Conservation (phyloP, 2,888 invertebrate species). For the Sepiola atlantica region DNA sequence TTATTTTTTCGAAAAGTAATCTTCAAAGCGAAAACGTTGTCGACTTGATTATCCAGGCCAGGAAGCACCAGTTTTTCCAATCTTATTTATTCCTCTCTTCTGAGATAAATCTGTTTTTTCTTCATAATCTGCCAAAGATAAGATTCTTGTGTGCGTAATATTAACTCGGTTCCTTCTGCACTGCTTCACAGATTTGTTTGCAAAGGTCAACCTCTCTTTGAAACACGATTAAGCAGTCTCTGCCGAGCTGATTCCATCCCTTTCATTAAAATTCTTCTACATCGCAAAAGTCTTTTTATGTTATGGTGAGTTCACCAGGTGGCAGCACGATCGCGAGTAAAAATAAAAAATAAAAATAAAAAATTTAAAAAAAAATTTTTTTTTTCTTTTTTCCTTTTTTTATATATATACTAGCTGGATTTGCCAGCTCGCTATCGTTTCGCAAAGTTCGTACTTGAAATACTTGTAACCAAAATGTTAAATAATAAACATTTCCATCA, state of each 20-base stretch:
- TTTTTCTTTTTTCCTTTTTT: neutral
- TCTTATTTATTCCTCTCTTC: neutral
- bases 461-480: too few species aligned
- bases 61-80: neutral
- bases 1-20: neutral
- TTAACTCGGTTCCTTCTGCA: slow-evolving; percentile 11
- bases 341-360: too few species aligned
- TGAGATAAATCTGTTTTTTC: neutral
- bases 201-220: neutral
- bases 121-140: neutral
- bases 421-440: too few species aligned
- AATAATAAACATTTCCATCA: too few species aligned
- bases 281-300: neutral
- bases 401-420: too few species aligned
- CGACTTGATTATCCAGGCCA: neutral
- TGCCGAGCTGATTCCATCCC: neutral
- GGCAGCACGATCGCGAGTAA: too few species aligned
- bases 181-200: neutral
- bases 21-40: neutral
- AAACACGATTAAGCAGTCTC: neutral
- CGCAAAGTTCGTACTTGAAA: too few species aligned
- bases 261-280: neutral
- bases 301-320: neutral
- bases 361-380: too few species aligned
- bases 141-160: slow-evolving; percentile 17